Evolutionary conservation across 1,140 invertebrate species (phyloP), one percentile per base, ranked within the genome.

Genomic region (Caenorhabditis tropicalis): DNA sequence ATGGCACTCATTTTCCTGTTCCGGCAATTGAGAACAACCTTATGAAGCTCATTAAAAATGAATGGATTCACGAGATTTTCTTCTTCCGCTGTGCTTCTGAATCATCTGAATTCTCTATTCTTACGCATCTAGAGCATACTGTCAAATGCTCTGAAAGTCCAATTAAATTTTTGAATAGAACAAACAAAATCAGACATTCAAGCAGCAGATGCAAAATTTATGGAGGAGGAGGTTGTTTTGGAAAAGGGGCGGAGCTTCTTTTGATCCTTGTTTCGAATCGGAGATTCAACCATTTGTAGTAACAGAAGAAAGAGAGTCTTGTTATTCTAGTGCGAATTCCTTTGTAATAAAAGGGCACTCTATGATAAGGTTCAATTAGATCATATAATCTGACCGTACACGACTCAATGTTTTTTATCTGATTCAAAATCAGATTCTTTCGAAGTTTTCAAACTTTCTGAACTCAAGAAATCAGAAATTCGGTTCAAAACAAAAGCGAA

Each of bases 1-100:
- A 10, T 15, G 65, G 21, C 65, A 74, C 36, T 74, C 65, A 12
- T 74, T 43, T 46, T 74, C 36, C 36, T 74, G 65, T 74, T 74
- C 36, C 65, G 65, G 65, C 36, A 43, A 43, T 43, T 33, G n/a
- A 0, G 36, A 24, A 36, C 1, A 58, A 65, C 58, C 58, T 65
- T 33, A 43, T 43, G 65, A 39, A 43, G 36, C 36, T 74, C 65
- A 74, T 74, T 74, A 74, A 74, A 36, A 74, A 43, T 24, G 65
- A 31, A 24, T 74, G 65, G 65, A n/a, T 21, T 29, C 65, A 43
- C 65, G 65, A 43, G 65, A 39, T 43, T 74, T 24, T 36, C n/a
- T 2, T 24, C 43, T 74, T 74, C 36, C 65, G 33, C 1, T 56
- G 21, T 56, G 0, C 5, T 27, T 15, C n/a, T 74, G 65, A 74